phyloP scores from a whole-genome alignment of 2,797 vertebrate species.

The Apodemus agrarius region DNA sequence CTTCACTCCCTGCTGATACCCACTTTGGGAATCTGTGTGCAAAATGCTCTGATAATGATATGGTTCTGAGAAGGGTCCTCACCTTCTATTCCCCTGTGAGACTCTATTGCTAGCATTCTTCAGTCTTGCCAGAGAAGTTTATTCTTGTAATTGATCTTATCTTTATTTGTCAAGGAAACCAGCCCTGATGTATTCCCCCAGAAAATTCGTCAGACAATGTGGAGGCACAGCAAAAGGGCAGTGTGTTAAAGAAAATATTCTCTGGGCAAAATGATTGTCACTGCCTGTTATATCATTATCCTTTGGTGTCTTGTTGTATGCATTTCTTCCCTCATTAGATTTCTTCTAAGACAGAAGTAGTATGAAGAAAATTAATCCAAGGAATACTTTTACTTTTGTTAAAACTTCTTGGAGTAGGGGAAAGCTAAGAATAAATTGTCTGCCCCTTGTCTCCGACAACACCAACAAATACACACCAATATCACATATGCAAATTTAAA shows the following conservation, averaged over 20 bases:
- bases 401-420: neutral
- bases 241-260: slow-evolving; percentile 55
- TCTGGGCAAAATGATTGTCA: slow-evolving; percentile 1
- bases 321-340: neutral
- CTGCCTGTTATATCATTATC: neutral
- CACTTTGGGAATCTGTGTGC: slow-evolving; percentile 46
- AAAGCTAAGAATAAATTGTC: neutral
- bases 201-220: slow-evolving; percentile 57
- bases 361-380: neutral
- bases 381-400: neutral
- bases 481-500: neutral
- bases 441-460: neutral
- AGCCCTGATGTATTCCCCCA: slow-evolving; percentile 39
- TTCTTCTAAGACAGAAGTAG: slow-evolving; percentile 34
- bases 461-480: neutral
- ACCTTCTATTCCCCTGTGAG: slow-evolving; percentile 47
- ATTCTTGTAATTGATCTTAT: slow-evolving; percentile 62
- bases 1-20: slow-evolving; percentile 50
- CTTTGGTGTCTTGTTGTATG: neutral
- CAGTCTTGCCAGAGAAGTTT: slow-evolving; percentile 54
- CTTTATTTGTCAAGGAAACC: slow-evolving; percentile 63
- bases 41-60: slow-evolving; percentile 49
- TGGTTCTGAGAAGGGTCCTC: slow-evolving; percentile 48
- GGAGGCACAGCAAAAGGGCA: slow-evolving; percentile 55
- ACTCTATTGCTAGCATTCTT: slow-evolving; percentile 20